These are phyloP conservation scores for Charina bottae DNA, from an alignment of 2,113 vertebrate genomes.

Conservation along the genomic window DNA sequence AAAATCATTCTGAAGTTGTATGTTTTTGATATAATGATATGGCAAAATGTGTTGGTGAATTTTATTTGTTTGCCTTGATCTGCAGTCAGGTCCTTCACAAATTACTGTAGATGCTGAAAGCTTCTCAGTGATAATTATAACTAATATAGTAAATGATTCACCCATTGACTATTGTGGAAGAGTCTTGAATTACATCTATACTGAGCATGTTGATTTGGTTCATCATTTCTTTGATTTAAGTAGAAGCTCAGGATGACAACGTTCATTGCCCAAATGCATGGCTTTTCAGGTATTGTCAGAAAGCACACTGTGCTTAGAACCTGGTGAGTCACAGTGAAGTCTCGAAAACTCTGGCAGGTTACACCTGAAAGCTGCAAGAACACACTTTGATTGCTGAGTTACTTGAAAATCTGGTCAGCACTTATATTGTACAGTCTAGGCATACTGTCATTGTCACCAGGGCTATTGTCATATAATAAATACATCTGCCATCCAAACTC, in stretches of 20 bases:
- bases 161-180: background rate
- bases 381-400: background rate
- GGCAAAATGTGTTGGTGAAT: background rate
- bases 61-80: background rate
- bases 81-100: background rate
- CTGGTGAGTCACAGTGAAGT: background rate
- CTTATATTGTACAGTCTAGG: background rate
- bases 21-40: background rate
- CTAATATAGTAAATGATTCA: background rate
- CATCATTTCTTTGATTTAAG: background rate
- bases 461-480: background rate
- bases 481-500: background rate
- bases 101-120: background rate
- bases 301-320: background rate
- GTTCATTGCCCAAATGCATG: background rate
- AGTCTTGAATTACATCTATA: background rate
- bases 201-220: background rate
- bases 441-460: background rate
- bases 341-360: background rate
- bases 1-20: background rate
- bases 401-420: background rate
- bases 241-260: background rate
- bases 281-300: background rate
- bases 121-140: background rate
- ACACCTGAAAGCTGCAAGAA: background rate